These are phyloP conservation scores for Neogale vison DNA, from an alignment of 2,113 vertebrate genomes.

Conservation along the genomic window DNA sequence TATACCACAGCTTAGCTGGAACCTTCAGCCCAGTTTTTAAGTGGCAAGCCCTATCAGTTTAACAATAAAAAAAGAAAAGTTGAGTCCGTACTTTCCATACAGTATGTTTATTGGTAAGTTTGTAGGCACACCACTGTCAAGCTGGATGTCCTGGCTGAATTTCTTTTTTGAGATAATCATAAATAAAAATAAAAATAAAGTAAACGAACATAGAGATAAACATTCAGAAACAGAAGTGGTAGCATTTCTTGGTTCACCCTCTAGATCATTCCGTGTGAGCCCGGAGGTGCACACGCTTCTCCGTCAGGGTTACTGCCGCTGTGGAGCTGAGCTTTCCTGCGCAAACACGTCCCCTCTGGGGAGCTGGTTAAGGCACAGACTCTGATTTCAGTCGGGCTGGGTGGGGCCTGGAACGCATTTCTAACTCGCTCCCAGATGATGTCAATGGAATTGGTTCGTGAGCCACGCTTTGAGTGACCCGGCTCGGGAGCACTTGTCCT, in stretches of 20 bases:
- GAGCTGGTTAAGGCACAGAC: not conserved
- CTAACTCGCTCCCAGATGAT: not conserved
- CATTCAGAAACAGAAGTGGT: not conserved
- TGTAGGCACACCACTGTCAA: not conserved
- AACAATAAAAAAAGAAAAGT: not conserved
- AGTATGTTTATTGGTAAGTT: not conserved
- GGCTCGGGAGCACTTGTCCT: not conserved
- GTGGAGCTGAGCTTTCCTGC: not conserved
- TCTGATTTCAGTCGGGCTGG: not conserved
- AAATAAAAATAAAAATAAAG: not conserved
- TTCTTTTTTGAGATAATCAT: not conserved
- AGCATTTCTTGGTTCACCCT: not conserved
- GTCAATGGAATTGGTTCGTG: not conserved
- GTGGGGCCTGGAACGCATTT: not conserved
- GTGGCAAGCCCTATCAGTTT: no score
- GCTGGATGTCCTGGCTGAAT: not conserved
- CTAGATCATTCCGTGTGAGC: not conserved
- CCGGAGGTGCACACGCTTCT: fast-evolving
- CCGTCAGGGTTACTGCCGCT: not conserved
- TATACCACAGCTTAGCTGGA: not conserved
- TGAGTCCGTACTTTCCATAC: not conserved
- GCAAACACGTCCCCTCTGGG: not conserved
- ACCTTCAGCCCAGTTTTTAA: no score
- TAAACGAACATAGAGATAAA: not conserved
- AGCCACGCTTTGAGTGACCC: not conserved